These are phyloP conservation scores for Arctocebus calabarensis DNA, from an alignment of 2,797 vertebrate genomes.

Conservation along the genomic window DNA sequence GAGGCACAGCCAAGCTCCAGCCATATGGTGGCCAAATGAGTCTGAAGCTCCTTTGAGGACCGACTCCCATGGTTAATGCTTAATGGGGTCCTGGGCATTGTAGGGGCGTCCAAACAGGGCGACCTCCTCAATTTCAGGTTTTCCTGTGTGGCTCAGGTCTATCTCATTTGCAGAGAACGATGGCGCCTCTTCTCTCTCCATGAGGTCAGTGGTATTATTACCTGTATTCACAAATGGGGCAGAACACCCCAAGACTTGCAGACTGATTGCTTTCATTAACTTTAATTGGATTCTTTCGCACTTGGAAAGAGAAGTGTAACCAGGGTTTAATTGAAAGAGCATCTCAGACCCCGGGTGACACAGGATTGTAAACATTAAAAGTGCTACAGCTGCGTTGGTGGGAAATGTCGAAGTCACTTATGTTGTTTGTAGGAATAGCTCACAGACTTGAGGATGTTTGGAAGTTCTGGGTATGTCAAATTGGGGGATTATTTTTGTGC, in stretches of 20 bases:
- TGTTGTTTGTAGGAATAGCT: conserved; percentile 66
- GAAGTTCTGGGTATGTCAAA: conserved; percentile 67
- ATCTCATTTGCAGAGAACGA: conserved; percentile 84
- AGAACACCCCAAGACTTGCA: conserved; percentile 79
- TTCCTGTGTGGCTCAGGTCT: conserved; percentile 7
- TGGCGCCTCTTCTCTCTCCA: conserved; percentile 73
- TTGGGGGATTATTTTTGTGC: conserved; percentile 50
- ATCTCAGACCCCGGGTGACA: conserved; percentile 79
- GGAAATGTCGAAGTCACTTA: conserved; percentile 77
- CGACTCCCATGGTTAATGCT: conserved; percentile 76
- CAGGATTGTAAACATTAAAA: conserved; percentile 83
- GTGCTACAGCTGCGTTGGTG: conserved; percentile 76
- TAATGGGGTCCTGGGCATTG: conserved; percentile 75
- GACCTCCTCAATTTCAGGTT: conserved; percentile 31
- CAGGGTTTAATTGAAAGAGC: conserved; percentile 83
- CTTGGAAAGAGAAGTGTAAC: conserved; percentile 84
- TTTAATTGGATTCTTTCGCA: conserved; percentile 87
- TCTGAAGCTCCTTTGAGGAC: conserved; percentile 71
- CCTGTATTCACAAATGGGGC: conserved; percentile 82
- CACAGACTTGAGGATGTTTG: conserved; percentile 39
- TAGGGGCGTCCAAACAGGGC: conserved; percentile 64
- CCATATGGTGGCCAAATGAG: conserved; percentile 58
- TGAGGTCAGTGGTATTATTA: conserved; percentile 79
- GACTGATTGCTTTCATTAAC: conserved; percentile 88
- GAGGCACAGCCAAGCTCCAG: background rate